These are phyloP conservation scores for Heliangelus exortis DNA, from an alignment of 2,797 vertebrate genomes.

Conservation along the genomic window DNA sequence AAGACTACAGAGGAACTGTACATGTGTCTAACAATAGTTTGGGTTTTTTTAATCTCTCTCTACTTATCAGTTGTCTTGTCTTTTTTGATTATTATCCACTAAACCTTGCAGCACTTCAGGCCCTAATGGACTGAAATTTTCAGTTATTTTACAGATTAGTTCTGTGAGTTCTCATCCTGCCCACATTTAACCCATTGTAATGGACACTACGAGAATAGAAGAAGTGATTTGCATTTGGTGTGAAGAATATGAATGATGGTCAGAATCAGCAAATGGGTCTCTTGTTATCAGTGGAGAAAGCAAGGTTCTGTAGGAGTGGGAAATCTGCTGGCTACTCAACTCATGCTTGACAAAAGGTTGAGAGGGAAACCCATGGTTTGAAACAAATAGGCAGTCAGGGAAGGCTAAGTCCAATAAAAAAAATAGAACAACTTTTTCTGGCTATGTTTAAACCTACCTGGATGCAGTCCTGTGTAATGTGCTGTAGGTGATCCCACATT, in stretches of 20 bases:
- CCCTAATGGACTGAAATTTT: neutral
- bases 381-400: neutral
- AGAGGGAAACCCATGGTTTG: neutral
- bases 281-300: neutral
- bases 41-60: neutral
- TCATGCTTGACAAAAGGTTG: neutral
- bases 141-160: neutral
- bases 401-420: neutral
- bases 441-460: too few species aligned
- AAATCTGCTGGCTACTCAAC: neutral
- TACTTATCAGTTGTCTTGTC: neutral
- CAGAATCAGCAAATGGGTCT: neutral
- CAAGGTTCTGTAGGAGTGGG: neutral
- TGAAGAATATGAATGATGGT: fast-evolving
- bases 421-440: neutral
- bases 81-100: neutral
- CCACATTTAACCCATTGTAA: neutral
- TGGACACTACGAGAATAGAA: neutral
- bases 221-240: neutral
- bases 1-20: neutral
- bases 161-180: neutral
- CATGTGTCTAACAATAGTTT: neutral
- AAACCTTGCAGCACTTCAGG: neutral
- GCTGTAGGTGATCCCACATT: too few species aligned
- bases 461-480: too few species aligned